Percentiles rank a stretch among this genome's conserved stretches.
Evolutionary conservation across 2,797 vertebrate genomes (phyloP).

Genomic region (Pogonophryne albipinna): DNA sequence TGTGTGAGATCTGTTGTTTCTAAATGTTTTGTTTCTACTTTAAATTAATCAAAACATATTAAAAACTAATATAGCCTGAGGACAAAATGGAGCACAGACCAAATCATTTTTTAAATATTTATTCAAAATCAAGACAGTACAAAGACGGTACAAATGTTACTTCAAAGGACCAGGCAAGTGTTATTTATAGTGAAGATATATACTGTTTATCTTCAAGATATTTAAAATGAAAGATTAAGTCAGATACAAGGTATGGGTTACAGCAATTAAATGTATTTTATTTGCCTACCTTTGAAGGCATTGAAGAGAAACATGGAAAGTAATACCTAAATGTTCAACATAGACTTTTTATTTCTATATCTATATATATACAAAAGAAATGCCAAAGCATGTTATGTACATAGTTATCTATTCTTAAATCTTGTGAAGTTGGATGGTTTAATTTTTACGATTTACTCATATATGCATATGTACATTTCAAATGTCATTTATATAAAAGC

Average conservation of each 20-base stretch:
- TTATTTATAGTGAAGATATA: constrained; percentile 56
- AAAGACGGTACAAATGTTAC: constrained; percentile 83
- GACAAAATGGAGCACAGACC: background rate
- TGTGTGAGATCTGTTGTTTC: too few relatives aligned
- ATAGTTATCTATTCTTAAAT: constrained; percentile 35
- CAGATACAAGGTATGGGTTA: constrained; percentile 49
- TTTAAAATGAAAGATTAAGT: constrained; percentile 52
- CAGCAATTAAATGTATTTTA: constrained; percentile 33
- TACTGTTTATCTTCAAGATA: constrained; percentile 46
- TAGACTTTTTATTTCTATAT: constrained; percentile 31
- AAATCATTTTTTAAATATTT: constrained; percentile 78
- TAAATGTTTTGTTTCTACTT: too few relatives aligned
- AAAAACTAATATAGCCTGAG: background rate
- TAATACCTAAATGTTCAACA: constrained; percentile 41
- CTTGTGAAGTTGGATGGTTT: constrained; percentile 20
- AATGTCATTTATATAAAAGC: constrained; percentile 71
- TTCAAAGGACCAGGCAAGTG: constrained; percentile 71
- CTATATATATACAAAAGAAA: constrained; percentile 45
- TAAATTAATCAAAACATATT: too few relatives aligned
- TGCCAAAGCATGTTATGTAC: constrained; percentile 44
- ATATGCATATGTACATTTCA: constrained; percentile 43
- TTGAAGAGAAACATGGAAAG: constrained; percentile 49
- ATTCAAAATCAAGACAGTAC: constrained; percentile 84
- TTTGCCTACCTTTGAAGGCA: constrained; percentile 74
- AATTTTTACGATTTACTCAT: constrained; percentile 8